These are phyloP conservation scores for Tetranychus cinnabarinus DNA, from an alignment of 1,140 invertebrate species.

Conservation along the genomic window DNA sequence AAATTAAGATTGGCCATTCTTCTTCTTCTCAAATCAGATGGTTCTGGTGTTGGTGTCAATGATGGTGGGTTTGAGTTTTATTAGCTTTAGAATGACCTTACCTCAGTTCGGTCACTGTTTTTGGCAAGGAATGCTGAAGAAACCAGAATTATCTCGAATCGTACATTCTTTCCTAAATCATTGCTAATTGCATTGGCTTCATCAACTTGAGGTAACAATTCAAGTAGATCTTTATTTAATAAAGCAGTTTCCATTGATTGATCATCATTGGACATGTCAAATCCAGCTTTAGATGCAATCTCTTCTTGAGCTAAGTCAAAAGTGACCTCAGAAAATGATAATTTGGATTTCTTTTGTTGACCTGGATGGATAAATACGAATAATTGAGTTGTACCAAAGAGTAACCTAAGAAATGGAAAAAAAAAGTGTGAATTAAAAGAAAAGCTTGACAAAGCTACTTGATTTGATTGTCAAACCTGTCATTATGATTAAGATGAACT, in stretches of 20 bases:
- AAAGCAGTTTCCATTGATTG: conserved; percentile 19
- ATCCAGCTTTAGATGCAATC: conserved; percentile 30
- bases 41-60: not conserved
- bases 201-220: conserved; percentile 31
- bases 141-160: conserved; percentile 33
- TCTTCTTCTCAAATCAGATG: not conserved
- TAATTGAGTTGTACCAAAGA: conserved; percentile 24
- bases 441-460: not conserved
- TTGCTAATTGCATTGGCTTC: conserved; percentile 35
- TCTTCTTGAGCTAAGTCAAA: conserved; percentile 34
- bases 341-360: conserved; percentile 20
- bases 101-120: conserved; percentile 24
- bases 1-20: not conserved
- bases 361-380: conserved; percentile 29
- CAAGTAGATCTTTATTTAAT: conserved; percentile 30
- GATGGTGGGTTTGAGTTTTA: not conserved
- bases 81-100: conserved; percentile 12
- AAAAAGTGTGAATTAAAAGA: not conserved
- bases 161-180: conserved; percentile 30
- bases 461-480: conserved; percentile 21
- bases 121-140: conserved; percentile 31
- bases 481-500: conserved; percentile 28
- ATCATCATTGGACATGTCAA: conserved; percentile 22
- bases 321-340: conserved; percentile 23
- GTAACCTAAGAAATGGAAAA: not conserved